Percentiles rank a stretch among this genome's conserved stretches.
phyloP scores from a whole-genome alignment of 92 coral and sea anemone genomes.

The Zoanthus gigantus region DNA sequence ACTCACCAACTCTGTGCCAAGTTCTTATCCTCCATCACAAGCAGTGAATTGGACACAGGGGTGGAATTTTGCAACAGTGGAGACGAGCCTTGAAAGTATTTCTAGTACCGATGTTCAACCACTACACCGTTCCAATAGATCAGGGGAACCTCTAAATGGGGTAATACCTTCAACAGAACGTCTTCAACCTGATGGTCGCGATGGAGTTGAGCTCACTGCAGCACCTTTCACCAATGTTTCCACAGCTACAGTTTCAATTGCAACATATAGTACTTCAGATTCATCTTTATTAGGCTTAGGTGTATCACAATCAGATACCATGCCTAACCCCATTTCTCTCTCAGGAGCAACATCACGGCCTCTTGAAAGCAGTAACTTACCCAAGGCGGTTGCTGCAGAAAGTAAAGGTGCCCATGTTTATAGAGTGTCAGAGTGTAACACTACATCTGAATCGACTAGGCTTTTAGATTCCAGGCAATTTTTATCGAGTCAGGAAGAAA shows the following conservation, averaged over 20 bases:
- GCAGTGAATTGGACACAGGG: background rate
- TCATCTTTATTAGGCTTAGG: conserved; percentile 12
- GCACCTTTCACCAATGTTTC: conserved; percentile 60
- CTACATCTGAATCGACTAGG: background rate
- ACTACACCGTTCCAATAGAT: background rate
- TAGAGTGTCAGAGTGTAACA: background rate
- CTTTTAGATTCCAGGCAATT: background rate
- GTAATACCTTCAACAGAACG: conserved; percentile 89
- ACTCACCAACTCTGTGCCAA: conserved; percentile 13
- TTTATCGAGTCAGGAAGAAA: conserved; percentile 6
- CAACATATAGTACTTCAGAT: conserved; percentile 8
- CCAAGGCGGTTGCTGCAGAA: background rate
- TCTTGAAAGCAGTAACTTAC: background rate
- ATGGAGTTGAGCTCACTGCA: conserved; percentile 84
- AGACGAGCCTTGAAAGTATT: conserved; percentile 21
- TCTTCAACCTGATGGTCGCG: conserved; percentile 97
- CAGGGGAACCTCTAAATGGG: conserved; percentile 3
- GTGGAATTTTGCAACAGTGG: background rate
- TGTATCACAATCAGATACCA: background rate
- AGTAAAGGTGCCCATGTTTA: background rate
- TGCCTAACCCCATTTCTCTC: background rate
- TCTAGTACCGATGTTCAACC: background rate
- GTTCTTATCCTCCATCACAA: background rate
- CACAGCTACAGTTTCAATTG: conserved; percentile 21
- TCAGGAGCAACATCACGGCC: conserved; percentile 5